Conservation (phyloP, 1,140 invertebrate genomes). For the Bradysia coprophila region DNA sequence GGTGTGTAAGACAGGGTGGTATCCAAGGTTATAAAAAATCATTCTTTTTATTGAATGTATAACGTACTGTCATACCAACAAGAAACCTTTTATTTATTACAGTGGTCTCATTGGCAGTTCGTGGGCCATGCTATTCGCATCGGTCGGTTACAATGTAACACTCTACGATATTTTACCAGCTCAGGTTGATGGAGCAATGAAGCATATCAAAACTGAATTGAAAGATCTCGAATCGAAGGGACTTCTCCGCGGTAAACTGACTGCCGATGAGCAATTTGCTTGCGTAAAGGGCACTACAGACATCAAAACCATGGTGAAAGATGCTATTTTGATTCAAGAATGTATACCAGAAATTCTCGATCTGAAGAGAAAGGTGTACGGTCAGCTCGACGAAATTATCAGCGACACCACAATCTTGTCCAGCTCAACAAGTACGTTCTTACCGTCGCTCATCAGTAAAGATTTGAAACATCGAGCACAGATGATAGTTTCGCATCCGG, state of each 20-base stretch:
- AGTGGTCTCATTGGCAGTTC: constrained; percentile 86
- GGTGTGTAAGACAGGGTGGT: too few relatives aligned
- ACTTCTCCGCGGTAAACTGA: constrained; percentile 52
- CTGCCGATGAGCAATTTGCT: constrained; percentile 49
- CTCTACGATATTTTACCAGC: constrained; percentile 66
- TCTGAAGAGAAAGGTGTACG: constrained; percentile 66
- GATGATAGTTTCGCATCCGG: constrained; percentile 59
- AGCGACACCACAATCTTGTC: constrained; percentile 58
- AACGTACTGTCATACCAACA: background rate
- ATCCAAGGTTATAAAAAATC: too few relatives aligned
- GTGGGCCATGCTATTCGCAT: constrained; percentile 90
- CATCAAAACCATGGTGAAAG: constrained; percentile 44
- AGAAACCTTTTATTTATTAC: background rate
- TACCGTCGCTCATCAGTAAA: constrained; percentile 69
- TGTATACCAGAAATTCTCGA: constrained; percentile 82
- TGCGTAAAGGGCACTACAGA: constrained; percentile 54
- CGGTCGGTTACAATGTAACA: constrained; percentile 70
- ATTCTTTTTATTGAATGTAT: too few relatives aligned
- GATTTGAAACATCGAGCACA: constrained; percentile 57
- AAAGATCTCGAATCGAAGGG: constrained; percentile 45
- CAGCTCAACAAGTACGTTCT: constrained; percentile 80
- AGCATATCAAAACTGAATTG: constrained; percentile 55
- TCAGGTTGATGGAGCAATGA: constrained; percentile 53
- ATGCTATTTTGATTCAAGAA: constrained; percentile 66
- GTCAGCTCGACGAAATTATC: constrained; percentile 54